Evolutionary conservation across 2,888 invertebrate genomes (phyloP).

Genomic region (Chloroclystis v-ata): DNA sequence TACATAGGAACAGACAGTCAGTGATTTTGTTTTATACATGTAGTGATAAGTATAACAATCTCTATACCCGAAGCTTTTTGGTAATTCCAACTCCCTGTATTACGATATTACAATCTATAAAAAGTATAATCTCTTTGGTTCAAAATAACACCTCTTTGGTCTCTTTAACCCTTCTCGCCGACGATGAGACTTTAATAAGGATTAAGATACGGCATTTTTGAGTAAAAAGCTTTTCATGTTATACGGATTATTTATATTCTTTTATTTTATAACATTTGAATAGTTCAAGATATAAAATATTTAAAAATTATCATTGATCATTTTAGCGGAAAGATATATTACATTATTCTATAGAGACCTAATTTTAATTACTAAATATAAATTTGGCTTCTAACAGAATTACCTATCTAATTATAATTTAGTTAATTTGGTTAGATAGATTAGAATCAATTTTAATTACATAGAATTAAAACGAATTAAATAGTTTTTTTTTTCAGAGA

Average conservation of each 20-base stretch:
- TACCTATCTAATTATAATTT: too few species aligned
- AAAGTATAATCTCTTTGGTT: conserved; percentile 56
- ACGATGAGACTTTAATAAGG: conserved; percentile 67
- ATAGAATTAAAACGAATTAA: too few species aligned
- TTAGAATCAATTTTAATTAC: too few species aligned
- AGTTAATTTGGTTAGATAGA: too few species aligned
- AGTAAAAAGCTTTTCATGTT: conserved; percentile 73
- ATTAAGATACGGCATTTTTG: conserved; percentile 72
- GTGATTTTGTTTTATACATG: too few species aligned
- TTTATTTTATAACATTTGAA: conserved; percentile 37
- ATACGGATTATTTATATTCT: conserved; percentile 42
- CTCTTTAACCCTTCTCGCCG: conserved; percentile 57
- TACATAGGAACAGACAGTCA: too few species aligned
- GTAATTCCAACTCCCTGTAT: conserved; percentile 51
- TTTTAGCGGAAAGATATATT: too few species aligned
- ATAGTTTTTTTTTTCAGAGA: too few species aligned
- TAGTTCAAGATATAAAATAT: conserved; percentile 6
- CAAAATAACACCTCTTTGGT: conserved; percentile 68
- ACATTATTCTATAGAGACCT: too few species aligned
- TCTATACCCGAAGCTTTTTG: conserved; percentile 17
- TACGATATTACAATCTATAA: conserved; percentile 44
- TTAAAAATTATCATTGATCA: neutral
- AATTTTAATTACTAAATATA: too few species aligned
- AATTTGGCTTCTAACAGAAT: too few species aligned
- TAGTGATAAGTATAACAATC: too few species aligned